These are phyloP conservation scores for Colostygia pectinataria DNA, from an alignment of 2,888 invertebrate species.

Conservation along the genomic window DNA sequence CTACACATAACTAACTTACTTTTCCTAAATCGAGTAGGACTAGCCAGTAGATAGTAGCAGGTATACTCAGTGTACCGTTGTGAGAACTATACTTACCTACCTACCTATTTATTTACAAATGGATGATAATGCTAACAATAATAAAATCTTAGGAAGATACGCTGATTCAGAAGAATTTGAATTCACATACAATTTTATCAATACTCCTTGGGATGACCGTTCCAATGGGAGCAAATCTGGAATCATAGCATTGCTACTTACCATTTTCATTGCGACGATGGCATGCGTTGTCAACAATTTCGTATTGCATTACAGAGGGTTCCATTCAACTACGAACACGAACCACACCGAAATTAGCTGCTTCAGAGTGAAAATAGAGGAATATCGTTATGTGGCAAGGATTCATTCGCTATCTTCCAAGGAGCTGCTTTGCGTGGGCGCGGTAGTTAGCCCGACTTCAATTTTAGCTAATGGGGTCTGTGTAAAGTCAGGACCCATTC, in stretches of 20 bases:
- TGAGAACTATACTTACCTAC: no score
- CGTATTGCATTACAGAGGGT: conserved; percentile 54
- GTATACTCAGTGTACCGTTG: no score
- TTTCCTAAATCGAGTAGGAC: no score
- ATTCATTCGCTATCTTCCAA: conserved; percentile 58
- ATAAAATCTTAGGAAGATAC: conserved; percentile 50
- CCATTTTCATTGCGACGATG: conserved; percentile 57
- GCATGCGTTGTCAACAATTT: conserved; percentile 57
- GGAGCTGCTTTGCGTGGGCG: conserved; percentile 66
- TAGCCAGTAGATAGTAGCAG: no score
- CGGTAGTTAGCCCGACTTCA: conserved; percentile 55
- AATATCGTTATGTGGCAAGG: conserved; percentile 59
- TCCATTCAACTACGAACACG: conserved; percentile 22
- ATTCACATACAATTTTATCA: conserved; percentile 62
- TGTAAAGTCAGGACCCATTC: conserved; percentile 58
- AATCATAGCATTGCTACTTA: conserved; percentile 51
- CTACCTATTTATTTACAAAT: conserved; percentile 15
- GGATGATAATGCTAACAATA: conserved; percentile 45
- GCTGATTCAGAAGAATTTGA: conserved; percentile 45
- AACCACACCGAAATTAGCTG: conserved; percentile 50
- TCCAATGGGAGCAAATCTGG: conserved; percentile 59
- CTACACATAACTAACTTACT: no score
- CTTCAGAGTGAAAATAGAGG: conserved; percentile 55
- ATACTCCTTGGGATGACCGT: conserved; percentile 69
- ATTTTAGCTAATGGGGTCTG: conserved; percentile 63